A percentile compares a stretch with the other conserved stretches of the same genome.
Evolutionary conservation across 2,113 vertebrate genomes (phyloP).

Genomic region (Plotosus lineatus): DNA sequence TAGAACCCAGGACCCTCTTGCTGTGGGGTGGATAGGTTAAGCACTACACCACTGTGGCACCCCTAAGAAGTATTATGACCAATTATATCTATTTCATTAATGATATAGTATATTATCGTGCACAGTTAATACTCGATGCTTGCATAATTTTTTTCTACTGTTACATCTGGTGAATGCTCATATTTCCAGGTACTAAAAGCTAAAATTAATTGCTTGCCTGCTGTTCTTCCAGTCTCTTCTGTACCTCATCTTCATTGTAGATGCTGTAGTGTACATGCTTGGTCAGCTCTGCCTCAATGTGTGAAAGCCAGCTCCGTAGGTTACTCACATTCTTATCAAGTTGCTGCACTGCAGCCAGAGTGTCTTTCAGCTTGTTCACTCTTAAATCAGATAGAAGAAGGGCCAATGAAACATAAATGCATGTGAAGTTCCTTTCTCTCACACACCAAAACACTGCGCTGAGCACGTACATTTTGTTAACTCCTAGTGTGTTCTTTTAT

Average conservation of each 20-base stretch:
- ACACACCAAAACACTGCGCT: neutral
- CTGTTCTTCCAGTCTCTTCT: conserved; percentile 90
- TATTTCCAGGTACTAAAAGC: neutral
- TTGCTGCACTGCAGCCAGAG: conserved; percentile 82
- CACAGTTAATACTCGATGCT: neutral
- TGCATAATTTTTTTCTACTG: neutral
- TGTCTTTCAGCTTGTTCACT: conserved; percentile 93
- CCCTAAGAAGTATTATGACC: no score
- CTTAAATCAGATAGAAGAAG: conserved; percentile 62
- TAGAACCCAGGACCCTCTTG: no score
- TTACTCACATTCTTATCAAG: conserved; percentile 93
- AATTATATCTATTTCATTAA: no score
- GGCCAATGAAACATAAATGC: neutral
- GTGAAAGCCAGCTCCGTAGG: conserved; percentile 88
- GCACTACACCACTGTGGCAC: no score
- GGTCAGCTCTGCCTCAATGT: conserved; percentile 85
- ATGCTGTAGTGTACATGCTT: conserved; percentile 87
- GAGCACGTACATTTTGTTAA: neutral
- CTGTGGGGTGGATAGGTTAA: no score
- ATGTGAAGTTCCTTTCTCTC: neutral
- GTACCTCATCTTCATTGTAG: conserved; percentile 89
- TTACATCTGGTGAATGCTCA: neutral
- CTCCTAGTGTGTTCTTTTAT: neutral
- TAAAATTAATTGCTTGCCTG: conserved; percentile 73
- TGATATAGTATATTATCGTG: neutral